Base-by-base conservation (phyloP, 2,797 vertebrate genomes). In the Ibycter americanus region DNA sequence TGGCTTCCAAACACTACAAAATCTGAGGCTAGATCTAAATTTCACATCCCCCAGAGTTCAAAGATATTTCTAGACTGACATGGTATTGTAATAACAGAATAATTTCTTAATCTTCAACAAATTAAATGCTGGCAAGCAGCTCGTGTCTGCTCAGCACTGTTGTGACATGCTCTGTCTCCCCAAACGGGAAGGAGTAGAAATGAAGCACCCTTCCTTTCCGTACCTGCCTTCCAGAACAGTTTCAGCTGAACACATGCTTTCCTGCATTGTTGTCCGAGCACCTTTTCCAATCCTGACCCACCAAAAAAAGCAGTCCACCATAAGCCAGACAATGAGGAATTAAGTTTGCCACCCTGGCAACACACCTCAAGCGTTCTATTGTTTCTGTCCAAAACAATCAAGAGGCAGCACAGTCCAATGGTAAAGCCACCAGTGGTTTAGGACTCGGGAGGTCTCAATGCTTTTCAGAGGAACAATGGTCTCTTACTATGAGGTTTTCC, bases 111-210 rank as follows among this genome's bases (percentile, higher is more conserved):
- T 95, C 84, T 93, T 81, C 93, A 91, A 87, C 94, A 94, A 96
- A 97, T 96, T 95, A 95, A 97, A 79, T 27, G 83, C 90, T 97
- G 95, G 94, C 95, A 97, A 83, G 89, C 81, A 51, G 82, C 74
- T 95, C 89, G 40, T 80, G 93, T 95, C 92, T 96, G 91, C 83
- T 95, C 70, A 68, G 94, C 82, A 87, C 74, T 97, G 95, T 85
- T 85, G 83, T 83, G 93, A 95, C 96, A 93, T 0, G 93, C 86
- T 91, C 83, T 12, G 86, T 73, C 95, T 96, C 91, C 88, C 8
- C 0, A 40, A 29, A 49, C 2, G 61, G 61, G 79, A 78, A 83
- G 84, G 68, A 88, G 92, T 36, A 47, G 79, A 47, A 83, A 34
- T 9, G 77, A 76, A 91, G 49, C 1, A 3, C 59, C 80, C 81